Evolutionary conservation across 2,888 invertebrate genomes (phyloP).

Genomic region (Cenopis cana): DNA sequence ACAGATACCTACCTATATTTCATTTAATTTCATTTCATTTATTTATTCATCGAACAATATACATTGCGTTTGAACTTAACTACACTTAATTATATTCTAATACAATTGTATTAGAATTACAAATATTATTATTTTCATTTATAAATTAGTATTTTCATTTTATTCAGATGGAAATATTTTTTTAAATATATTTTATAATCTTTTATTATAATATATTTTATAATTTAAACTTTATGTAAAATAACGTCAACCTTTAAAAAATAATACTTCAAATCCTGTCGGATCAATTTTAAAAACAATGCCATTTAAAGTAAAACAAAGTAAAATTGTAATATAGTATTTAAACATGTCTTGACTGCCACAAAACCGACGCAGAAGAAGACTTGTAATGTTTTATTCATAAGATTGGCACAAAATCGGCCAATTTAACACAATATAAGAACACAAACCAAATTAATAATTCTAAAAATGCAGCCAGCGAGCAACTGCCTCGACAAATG

Average conservation of each 20-base stretch:
- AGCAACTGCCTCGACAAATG: slow-evolving; percentile 66
- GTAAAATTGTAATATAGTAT: slow-evolving; percentile 66
- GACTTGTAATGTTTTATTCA: slow-evolving; percentile 77
- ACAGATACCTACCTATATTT: too few relatives aligned
- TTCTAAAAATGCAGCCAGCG: slow-evolving; percentile 80
- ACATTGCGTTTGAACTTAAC: too few relatives aligned
- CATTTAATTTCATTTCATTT: too few relatives aligned
- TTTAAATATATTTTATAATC: too few relatives aligned
- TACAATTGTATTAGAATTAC: too few relatives aligned
- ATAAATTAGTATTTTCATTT: too few relatives aligned
- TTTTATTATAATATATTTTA: too few relatives aligned
- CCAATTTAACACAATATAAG: slow-evolving; percentile 77
- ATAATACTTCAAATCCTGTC: neutral
- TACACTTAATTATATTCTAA: too few relatives aligned
- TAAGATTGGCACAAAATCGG: slow-evolving; percentile 75
- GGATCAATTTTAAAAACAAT: slow-evolving; percentile 46
- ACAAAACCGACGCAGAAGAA: slow-evolving; percentile 66
- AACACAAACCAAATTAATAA: slow-evolving; percentile 81
- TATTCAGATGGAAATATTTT: neutral
- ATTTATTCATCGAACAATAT: too few relatives aligned
- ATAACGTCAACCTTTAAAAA: neutral
- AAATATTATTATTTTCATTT: too few relatives aligned
- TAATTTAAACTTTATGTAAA: too few relatives aligned
- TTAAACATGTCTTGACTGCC: slow-evolving; percentile 63
- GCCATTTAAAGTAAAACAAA: slow-evolving; percentile 58